These are phyloP conservation scores for Pachymerium ferrugineum DNA, from an alignment of 2,888 invertebrate species.

Conservation along the genomic window DNA sequence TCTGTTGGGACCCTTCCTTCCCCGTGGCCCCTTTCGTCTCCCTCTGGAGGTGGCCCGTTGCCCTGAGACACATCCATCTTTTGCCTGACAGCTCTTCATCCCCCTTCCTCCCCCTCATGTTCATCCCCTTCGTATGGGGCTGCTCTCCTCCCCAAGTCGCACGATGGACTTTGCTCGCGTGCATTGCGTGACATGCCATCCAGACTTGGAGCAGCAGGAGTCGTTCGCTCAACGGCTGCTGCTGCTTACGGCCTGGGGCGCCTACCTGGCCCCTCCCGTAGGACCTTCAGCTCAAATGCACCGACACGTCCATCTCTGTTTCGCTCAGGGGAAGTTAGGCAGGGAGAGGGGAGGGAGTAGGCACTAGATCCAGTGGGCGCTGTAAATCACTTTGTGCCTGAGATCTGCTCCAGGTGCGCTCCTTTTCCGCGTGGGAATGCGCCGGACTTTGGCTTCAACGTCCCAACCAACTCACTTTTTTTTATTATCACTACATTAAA, in stretches of 20 bases:
- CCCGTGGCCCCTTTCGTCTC: slow-evolving; percentile 25
- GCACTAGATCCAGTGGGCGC: slow-evolving; percentile 19
- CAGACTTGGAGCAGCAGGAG: slow-evolving; percentile 25
- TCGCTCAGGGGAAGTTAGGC: neutral
- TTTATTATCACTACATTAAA: neutral
- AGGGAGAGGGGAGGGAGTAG: neutral
- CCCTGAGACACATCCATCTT: slow-evolving; percentile 32
- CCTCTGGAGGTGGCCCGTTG: slow-evolving; percentile 28
- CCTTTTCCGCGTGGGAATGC: slow-evolving; percentile 27
- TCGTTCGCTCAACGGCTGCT: slow-evolving; percentile 4
- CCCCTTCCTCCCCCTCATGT: neutral
- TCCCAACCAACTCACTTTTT: neutral
- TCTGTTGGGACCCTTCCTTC: slow-evolving; percentile 21
- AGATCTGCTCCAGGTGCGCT: slow-evolving; percentile 25
- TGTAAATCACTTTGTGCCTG: slow-evolving; percentile 25
- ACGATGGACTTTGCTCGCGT: slow-evolving; percentile 16
- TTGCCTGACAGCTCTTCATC: slow-evolving; percentile 4
- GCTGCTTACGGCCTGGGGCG: slow-evolving; percentile 5
- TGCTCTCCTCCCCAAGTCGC: neutral
- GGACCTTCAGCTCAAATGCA: slow-evolving; percentile 27
- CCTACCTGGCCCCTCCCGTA: slow-evolving; percentile 18
- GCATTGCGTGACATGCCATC: slow-evolving; percentile 25
- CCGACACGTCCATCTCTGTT: slow-evolving; percentile 24
- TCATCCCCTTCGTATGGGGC: neutral
- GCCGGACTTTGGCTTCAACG: slow-evolving; percentile 17